Percentiles rank a stretch among this genome's conserved stretches.
These are phyloP conservation scores for Clinocottus analis DNA, from an alignment of 2,113 vertebrate genomes.

Conservation along the genomic window DNA sequence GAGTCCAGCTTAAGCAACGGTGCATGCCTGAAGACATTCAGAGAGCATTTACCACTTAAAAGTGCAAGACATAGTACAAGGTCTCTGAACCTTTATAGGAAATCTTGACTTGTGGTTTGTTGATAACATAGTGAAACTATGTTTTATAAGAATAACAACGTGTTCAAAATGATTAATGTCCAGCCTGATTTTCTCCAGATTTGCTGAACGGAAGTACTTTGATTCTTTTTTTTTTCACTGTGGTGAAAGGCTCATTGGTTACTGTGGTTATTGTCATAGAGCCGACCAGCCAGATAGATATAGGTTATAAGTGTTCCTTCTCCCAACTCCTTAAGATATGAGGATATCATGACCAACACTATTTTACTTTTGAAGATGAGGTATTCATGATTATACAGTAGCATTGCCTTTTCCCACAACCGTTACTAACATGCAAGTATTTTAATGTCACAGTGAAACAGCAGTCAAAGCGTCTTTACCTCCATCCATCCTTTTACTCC, in stretches of 20 bases:
- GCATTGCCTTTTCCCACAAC: not conserved
- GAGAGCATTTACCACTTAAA: not conserved
- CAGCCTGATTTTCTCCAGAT: too few species aligned
- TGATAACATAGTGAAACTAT: not conserved
- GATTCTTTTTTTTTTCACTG: not conserved
- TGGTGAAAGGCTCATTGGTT: too few species aligned
- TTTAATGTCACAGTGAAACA: not conserved
- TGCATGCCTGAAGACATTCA: constrained; percentile 2
- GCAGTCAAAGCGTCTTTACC: not conserved
- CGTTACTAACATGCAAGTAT: not conserved
- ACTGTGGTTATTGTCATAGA: too few species aligned
- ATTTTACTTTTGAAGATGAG: not conserved
- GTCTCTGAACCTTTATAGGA: not conserved
- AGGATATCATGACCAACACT: not conserved
- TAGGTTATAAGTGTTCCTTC: not conserved
- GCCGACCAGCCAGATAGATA: too few species aligned
- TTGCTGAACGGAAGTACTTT: not conserved
- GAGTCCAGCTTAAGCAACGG: constrained; percentile 1
- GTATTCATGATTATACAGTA: not conserved
- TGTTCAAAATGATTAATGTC: not conserved
- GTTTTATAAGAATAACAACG: not conserved
- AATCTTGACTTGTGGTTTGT: not conserved
- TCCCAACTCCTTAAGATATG: not conserved
- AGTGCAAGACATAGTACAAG: not conserved
- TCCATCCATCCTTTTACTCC: too few species aligned